phyloP scores from a whole-genome alignment of 1,140 invertebrate genomes.

The Teleopsis dalmanni region DNA sequence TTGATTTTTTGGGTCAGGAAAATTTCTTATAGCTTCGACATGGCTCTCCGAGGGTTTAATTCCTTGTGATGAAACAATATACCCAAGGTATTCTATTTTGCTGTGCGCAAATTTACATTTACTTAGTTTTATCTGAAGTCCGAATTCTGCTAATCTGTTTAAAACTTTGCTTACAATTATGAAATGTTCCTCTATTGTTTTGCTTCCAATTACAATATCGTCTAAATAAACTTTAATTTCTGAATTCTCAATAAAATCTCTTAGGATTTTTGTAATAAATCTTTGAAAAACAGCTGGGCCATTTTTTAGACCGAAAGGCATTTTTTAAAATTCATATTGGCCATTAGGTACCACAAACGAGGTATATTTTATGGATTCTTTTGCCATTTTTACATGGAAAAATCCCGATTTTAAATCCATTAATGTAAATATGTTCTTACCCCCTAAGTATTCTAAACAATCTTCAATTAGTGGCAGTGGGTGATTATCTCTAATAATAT shows the following conservation, averaged over 20 bases:
- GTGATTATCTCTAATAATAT: conserved; percentile 11
- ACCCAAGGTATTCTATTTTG: conserved; percentile 14
- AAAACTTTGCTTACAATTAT: background rate
- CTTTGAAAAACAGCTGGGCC: conserved; percentile 5
- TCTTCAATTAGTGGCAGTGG: conserved; percentile 48
- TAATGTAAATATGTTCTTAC: conserved; percentile 18
- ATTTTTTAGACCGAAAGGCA: conserved; percentile 25
- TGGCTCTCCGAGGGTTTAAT: conserved; percentile 8
- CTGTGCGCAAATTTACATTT: conserved; percentile 5
- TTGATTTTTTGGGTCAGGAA: conserved; percentile 3
- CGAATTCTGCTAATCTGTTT: conserved; percentile 6
- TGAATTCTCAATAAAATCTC: background rate
- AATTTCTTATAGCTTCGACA: conserved; percentile 9
- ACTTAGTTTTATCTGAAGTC: conserved; percentile 4
- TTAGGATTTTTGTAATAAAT: conserved; percentile 2
- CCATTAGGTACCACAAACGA: conserved; percentile 34
- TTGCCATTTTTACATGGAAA: conserved; percentile 20
- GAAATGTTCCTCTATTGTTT: background rate
- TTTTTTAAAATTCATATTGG: conserved; percentile 28
- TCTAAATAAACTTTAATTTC: conserved; percentile 1
- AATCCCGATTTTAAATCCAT: conserved; percentile 25
- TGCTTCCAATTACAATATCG: background rate
- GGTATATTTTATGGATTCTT: conserved; percentile 25
- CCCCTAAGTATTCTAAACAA: conserved; percentile 19
- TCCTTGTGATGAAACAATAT: conserved; percentile 1